Evolutionary conservation across 2,797 vertebrate genomes (phyloP).

Genomic region (Microcaecilia unicolor): DNA sequence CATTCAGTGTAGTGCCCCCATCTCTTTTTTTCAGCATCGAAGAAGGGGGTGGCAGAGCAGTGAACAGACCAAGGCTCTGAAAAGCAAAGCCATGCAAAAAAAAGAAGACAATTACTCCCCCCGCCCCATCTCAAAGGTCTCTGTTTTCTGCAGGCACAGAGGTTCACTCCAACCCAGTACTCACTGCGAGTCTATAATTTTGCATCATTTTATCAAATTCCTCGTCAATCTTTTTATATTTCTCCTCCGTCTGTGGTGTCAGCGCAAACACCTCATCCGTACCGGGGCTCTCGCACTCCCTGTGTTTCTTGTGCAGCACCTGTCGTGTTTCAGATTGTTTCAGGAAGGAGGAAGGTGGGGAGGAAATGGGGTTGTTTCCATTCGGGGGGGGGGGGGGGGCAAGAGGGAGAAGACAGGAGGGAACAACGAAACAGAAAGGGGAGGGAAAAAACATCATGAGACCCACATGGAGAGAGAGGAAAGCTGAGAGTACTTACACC

Average conservation of each 20-base stretch:
- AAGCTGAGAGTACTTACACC: conserved; percentile 95
- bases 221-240: conserved; percentile 99
- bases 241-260: conserved; percentile 97
- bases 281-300: conserved; percentile 94
- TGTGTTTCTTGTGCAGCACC: conserved; percentile 99
- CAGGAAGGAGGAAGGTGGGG: conserved; percentile 6
- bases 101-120: no score
- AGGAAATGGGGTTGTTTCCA: background rate
- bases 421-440: conserved; percentile 18
- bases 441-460: conserved; percentile 25
- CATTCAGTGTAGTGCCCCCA: no score
- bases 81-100: conserved; percentile 40
- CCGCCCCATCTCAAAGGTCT: background rate
- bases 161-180: conserved; percentile 52
- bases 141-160: background rate
- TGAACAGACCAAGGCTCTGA: background rate
- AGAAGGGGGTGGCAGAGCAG: no score
- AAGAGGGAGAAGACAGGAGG: conserved; percentile 30
- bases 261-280: conserved; percentile 91
- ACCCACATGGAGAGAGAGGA: conserved; percentile 2
- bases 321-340: conserved; percentile 52
- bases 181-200: conserved; percentile 98
- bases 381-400: conserved; percentile 24
- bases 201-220: conserved; percentile 99
- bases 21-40: background rate